phyloP scores from a whole-genome alignment of 2,797 vertebrate species.

The Arrhamphus sclerolepis region DNA sequence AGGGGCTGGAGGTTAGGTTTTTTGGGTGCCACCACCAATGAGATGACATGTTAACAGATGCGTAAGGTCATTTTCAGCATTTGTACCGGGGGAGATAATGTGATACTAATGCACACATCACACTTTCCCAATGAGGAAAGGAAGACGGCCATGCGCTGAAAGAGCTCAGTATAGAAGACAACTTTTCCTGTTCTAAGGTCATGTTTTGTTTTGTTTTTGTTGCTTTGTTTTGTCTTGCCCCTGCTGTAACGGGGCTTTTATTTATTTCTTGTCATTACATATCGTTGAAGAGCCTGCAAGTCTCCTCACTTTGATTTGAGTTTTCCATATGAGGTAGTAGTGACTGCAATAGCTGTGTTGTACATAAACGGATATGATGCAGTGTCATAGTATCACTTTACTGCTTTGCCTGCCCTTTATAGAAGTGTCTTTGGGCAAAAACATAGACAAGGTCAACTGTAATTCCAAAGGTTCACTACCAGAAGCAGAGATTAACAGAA shows the following conservation, averaged over 20 bases:
- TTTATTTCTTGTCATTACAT: conserved; percentile 44
- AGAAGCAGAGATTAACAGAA: conserved; percentile 62
- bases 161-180: conserved; percentile 64
- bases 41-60: conserved; percentile 80
- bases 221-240: conserved; percentile 25
- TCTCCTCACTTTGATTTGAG: not conserved
- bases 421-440: conserved; percentile 65
- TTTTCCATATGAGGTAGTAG: conserved; percentile 16
- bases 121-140: conserved; percentile 47
- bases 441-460: conserved; percentile 64
- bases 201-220: conserved; percentile 54
- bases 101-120: conserved; percentile 74
- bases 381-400: conserved; percentile 37
- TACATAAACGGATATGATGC: conserved; percentile 32
- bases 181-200: conserved; percentile 68
- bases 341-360: conserved; percentile 29
- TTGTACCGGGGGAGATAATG: conserved; percentile 72
- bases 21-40: conserved; percentile 70
- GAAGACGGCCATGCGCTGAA: conserved; percentile 51
- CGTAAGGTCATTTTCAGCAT: conserved; percentile 78
- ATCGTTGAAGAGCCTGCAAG: conserved; percentile 45
- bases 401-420: conserved; percentile 46
- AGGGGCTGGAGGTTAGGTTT: conserved; percentile 66
- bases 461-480: conserved; percentile 68
- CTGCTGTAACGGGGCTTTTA: conserved; percentile 49